phyloP scores from a whole-genome alignment of 2,113 vertebrate species.

The Beaufortia kweichowensis region DNA sequence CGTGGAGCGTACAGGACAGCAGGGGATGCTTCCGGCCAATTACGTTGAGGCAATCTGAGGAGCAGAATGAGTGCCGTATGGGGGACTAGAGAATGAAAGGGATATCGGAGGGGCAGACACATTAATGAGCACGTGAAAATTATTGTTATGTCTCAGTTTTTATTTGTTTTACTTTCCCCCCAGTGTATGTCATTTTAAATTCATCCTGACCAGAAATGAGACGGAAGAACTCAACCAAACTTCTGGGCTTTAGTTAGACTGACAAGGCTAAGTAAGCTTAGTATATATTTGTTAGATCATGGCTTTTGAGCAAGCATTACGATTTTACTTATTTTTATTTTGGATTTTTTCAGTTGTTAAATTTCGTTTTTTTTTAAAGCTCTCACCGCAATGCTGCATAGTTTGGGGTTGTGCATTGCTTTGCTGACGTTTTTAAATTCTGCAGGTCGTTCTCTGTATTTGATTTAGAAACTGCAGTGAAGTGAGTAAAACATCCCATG shows the following conservation, averaged over 20 bases:
- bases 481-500: background rate
- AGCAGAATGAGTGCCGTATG: background rate
- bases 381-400: background rate
- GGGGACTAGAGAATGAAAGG: background rate
- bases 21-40: conserved; percentile 92
- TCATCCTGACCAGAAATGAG: conserved; percentile 31
- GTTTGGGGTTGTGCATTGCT: conserved; percentile 41
- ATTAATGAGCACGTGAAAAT: conserved; percentile 35
- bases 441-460: conserved; percentile 20
- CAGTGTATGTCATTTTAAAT: conserved; percentile 25
- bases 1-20: conserved; percentile 92
- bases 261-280: conserved; percentile 30
- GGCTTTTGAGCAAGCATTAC: conserved; percentile 3
- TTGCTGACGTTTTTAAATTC: conserved; percentile 31
- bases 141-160: background rate
- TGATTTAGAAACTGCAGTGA: conserved; percentile 13
- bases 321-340: background rate
- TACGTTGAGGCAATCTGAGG: conserved; percentile 86
- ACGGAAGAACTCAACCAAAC: conserved; percentile 38
- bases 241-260: conserved; percentile 47
- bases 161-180: background rate
- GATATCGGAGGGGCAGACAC: background rate
- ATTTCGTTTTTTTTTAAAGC: conserved; percentile 15
- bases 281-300: background rate
- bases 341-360: background rate